phyloP scores from a whole-genome alignment of 2,888 invertebrate genomes.

The Drosophila yooni region DNA sequence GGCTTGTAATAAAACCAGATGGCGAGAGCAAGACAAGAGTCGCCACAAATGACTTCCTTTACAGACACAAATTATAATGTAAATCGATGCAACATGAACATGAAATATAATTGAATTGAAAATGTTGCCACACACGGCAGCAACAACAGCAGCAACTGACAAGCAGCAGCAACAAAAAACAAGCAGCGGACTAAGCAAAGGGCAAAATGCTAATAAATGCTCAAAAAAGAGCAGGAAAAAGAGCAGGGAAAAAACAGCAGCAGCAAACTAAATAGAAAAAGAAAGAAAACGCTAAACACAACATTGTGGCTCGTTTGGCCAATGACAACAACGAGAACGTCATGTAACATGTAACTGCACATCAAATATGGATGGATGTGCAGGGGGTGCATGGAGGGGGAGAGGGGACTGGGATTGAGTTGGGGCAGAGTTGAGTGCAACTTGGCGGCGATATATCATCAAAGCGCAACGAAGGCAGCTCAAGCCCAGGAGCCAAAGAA shows the following conservation, averaged over 20 bases:
- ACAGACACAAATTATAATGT: slow-evolving; percentile 78
- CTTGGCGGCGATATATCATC: slow-evolving; percentile 77
- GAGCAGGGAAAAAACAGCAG: not conserved
- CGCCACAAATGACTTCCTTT: slow-evolving; percentile 76
- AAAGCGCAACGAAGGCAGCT: slow-evolving; percentile 52
- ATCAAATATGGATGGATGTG: slow-evolving; percentile 69
- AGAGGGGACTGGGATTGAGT: not conserved
- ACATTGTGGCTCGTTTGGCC: slow-evolving; percentile 72
- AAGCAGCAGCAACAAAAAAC: slow-evolving; percentile 24
- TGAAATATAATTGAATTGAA: slow-evolving; percentile 79
- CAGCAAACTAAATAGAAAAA: slow-evolving; percentile 36
- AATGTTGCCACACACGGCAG: slow-evolving; percentile 74
- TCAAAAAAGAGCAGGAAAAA: slow-evolving; percentile 23
- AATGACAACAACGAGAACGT: slow-evolving; percentile 71
- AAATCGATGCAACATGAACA: slow-evolving; percentile 80
- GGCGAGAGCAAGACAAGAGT: slow-evolving; percentile 2
- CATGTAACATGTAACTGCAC: slow-evolving; percentile 76
- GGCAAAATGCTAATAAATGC: slow-evolving; percentile 80
- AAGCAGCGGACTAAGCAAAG: slow-evolving; percentile 48
- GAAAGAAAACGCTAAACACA: slow-evolving; percentile 60
- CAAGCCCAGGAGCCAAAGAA: slow-evolving; percentile 28
- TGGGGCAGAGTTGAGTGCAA: slow-evolving; percentile 22
- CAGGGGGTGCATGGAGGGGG: slow-evolving; percentile 1
- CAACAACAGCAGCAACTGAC: slow-evolving; percentile 37
- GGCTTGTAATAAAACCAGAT: slow-evolving; percentile 14